Evolutionary conservation across 2,888 invertebrate species (phyloP).

Genomic region (Drosophila koepferae): DNA sequence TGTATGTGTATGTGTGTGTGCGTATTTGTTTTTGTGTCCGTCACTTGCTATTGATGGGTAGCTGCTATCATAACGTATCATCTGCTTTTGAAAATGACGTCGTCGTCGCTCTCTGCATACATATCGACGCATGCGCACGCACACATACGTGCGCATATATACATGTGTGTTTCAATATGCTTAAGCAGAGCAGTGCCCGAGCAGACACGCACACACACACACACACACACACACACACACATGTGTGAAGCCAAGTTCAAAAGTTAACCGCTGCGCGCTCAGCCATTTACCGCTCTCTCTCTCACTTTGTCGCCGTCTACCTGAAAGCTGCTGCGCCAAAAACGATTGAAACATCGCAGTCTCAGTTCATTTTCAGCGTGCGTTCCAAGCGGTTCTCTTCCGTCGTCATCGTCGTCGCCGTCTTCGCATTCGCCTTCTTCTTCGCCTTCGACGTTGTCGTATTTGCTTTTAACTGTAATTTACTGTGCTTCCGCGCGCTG

Average conservation of each 20-base stretch:
- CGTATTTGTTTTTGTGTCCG: slow-evolving; percentile 15
- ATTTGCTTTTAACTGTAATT: slow-evolving; percentile 52
- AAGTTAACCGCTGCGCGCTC: slow-evolving; percentile 46
- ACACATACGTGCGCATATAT: slow-evolving; percentile 14
- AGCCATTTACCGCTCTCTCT: slow-evolving; percentile 2
- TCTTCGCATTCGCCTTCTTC: slow-evolving; percentile 23
- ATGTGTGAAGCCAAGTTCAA: slow-evolving; percentile 70
- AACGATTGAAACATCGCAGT: slow-evolving; percentile 52
- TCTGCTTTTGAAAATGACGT: slow-evolving; percentile 66
- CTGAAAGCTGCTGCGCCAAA: slow-evolving; percentile 67
- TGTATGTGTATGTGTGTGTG: slow-evolving; percentile 1
- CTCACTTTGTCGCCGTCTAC: slow-evolving; percentile 15
- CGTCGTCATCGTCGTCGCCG: slow-evolving; percentile 25
- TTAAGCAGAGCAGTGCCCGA: neutral
- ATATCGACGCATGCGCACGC: slow-evolving; percentile 41
- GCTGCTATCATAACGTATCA: slow-evolving; percentile 23
- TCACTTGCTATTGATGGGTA: slow-evolving; percentile 27
- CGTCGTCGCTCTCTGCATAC: slow-evolving; percentile 41
- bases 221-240: slow-evolving; percentile 6
- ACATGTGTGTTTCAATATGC: neutral
- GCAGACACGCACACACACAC: neutral
- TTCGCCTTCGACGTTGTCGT: slow-evolving; percentile 15
- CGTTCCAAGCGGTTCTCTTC: slow-evolving; percentile 66
- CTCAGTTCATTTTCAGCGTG: slow-evolving; percentile 71
- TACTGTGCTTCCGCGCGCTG: slow-evolving; percentile 51